Evolutionary conservation across 2,113 vertebrate genomes (phyloP).

Genomic region (Sminthopsis crassicaudata): DNA sequence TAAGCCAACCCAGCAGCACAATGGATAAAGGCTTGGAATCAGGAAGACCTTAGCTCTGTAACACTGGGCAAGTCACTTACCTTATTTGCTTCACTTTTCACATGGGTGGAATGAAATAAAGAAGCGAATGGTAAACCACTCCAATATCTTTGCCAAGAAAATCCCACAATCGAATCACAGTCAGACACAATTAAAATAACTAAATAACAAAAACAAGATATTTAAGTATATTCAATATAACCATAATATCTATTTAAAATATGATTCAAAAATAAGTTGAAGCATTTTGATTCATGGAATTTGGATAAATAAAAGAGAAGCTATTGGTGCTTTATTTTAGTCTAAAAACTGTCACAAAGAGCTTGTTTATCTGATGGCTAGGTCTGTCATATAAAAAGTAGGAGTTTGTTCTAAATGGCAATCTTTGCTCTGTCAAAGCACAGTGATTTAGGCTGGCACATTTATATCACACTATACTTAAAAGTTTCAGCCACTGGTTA

Average conservation of each 20-base stretch:
- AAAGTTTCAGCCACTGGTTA: slow-evolving; percentile 74
- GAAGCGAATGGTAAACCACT: not conserved
- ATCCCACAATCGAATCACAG: not conserved
- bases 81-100: not conserved
- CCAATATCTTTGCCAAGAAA: not conserved
- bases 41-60: not conserved
- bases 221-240: not conserved
- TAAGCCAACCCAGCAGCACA: not conserved
- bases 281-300: not conserved
- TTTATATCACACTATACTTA: slow-evolving; percentile 68
- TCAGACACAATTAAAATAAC: not conserved
- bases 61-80: not conserved
- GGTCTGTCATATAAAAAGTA: slow-evolving; percentile 51
- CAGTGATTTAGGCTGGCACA: slow-evolving; percentile 72
- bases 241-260: not conserved
- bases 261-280: not conserved
- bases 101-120: not conserved
- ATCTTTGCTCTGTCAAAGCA: slow-evolving; percentile 67
- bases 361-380: slow-evolving; percentile 62
- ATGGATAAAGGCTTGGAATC: not conserved
- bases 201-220: not conserved
- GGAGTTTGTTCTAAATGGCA: slow-evolving; percentile 67
- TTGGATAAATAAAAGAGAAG: not conserved
- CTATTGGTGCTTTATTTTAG: not conserved
- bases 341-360: slow-evolving; percentile 30